Conservation (phyloP, 2,797 vertebrate genomes). For the Enteromius afrohamiltoni region DNA sequence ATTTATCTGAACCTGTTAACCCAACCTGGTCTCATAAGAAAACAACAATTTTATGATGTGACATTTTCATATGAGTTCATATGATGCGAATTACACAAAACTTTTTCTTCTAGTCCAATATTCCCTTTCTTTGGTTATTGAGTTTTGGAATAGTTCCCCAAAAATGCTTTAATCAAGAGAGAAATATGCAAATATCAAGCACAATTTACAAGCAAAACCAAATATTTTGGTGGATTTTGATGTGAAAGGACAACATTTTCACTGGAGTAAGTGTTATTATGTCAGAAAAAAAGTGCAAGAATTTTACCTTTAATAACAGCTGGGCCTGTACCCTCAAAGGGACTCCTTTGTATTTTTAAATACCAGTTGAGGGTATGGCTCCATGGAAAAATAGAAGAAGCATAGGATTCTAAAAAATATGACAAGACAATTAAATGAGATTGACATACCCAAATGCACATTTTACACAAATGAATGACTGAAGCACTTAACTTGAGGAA, state of each 20-base stretch:
- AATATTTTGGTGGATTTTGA: neutral
- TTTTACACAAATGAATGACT: constrained; percentile 4
- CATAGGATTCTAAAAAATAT: neutral
- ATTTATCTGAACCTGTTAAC: constrained; percentile 18
- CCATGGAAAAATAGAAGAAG: neutral
- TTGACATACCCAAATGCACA: neutral
- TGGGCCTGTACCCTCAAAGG: neutral
- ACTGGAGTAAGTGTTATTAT: neutral
- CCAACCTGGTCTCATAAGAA: neutral
- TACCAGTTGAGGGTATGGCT: too few species aligned
- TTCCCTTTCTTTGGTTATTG: neutral
- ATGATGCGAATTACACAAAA: neutral
- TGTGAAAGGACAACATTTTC: neutral
- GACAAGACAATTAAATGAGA: neutral
- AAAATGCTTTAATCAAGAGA: neutral
- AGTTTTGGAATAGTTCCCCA: neutral
- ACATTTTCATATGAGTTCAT: neutral
- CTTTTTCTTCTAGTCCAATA: neutral
- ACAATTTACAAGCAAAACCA: neutral
- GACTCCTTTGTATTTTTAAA: neutral
- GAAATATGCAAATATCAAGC: neutral
- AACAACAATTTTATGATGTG: neutral
- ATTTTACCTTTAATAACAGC: neutral
- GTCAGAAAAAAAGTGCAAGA: neutral
- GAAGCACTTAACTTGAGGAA: neutral